Percentiles rank a stretch among this genome's conserved stretches.
phyloP scores from a whole-genome alignment of 1,140 invertebrate species.

The Trissolcus basalis region DNA sequence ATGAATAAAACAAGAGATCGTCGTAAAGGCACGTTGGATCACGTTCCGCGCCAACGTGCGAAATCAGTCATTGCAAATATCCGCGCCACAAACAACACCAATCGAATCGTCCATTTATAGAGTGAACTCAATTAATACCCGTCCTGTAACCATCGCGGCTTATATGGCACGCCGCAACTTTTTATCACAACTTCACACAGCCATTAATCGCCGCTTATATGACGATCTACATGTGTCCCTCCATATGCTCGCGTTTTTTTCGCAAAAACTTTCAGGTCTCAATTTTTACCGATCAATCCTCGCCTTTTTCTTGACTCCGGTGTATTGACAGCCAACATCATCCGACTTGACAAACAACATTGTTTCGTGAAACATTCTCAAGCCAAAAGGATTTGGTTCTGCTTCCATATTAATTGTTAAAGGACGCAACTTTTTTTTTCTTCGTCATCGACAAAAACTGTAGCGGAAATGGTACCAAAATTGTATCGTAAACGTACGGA shows the following conservation, averaged over 20 bases:
- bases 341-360: no score
- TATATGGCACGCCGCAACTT: conserved; percentile 60
- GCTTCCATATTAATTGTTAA: no score
- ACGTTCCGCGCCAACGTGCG: no score
- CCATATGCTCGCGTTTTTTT: conserved; percentile 68
- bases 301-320: no score
- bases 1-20: no score
- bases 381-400: no score
- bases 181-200: conserved; percentile 62
- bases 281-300: background rate
- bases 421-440: background rate
- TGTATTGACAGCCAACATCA: no score
- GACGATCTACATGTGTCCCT: conserved; percentile 72
- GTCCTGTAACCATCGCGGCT: conserved; percentile 59
- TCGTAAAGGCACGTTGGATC: conserved; percentile 9
- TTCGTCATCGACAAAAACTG: background rate
- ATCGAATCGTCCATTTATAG: conserved; percentile 68
- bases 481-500: conserved; percentile 19
- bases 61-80: conserved; percentile 20
- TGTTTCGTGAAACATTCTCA: no score
- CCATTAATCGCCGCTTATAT: conserved; percentile 65
- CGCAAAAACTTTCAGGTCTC: conserved; percentile 62
- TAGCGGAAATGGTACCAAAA: background rate
- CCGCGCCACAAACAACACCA: conserved; percentile 41
- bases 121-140: conserved; percentile 71